Percentiles rank a stretch among this genome's conserved stretches.
These are phyloP conservation scores for Ephestia elutella DNA, from an alignment of 1,140 invertebrate species.

Conservation along the genomic window DNA sequence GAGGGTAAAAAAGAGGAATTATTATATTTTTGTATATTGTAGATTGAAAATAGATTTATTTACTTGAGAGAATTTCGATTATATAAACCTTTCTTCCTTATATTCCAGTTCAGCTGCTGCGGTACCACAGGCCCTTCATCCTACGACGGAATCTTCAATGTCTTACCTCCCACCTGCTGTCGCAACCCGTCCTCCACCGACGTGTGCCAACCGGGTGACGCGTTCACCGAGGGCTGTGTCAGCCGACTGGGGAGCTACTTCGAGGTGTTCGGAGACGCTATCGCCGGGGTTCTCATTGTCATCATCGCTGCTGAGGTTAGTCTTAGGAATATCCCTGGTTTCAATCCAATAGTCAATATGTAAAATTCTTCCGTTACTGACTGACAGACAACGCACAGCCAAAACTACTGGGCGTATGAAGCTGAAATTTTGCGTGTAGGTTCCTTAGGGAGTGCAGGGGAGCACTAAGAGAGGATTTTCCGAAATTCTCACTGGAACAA, in stretches of 20 bases:
- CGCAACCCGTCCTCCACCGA: neutral
- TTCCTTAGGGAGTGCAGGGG: too few relatives aligned
- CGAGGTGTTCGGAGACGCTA: conserved; percentile 24
- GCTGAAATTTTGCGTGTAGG: too few relatives aligned
- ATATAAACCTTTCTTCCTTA: too few relatives aligned
- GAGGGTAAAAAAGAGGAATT: too few relatives aligned
- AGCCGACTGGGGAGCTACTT: conserved; percentile 25
- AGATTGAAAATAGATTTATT: too few relatives aligned
- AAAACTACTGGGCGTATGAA: too few relatives aligned
- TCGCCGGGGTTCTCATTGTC: conserved; percentile 27
- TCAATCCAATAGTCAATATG: neutral
- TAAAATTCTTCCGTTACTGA: neutral
- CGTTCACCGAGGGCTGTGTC: conserved; percentile 30
- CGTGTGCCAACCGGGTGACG: conserved; percentile 17
- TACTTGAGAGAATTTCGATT: too few relatives aligned
- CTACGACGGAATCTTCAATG: conserved; percentile 17
- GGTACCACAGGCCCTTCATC: conserved; percentile 31
- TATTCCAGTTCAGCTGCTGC: conserved; percentile 34
- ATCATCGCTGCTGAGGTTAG: conserved; percentile 40
- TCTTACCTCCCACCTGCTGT: conserved; percentile 38
- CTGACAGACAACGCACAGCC: too few relatives aligned
- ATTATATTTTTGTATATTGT: too few relatives aligned
- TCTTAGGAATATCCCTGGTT: neutral
- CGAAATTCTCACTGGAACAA: too few relatives aligned
- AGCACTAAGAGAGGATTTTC: too few relatives aligned